phyloP scores from a whole-genome alignment of 2,888 invertebrate genomes.

The Scaptomyza cyrtandrae region DNA sequence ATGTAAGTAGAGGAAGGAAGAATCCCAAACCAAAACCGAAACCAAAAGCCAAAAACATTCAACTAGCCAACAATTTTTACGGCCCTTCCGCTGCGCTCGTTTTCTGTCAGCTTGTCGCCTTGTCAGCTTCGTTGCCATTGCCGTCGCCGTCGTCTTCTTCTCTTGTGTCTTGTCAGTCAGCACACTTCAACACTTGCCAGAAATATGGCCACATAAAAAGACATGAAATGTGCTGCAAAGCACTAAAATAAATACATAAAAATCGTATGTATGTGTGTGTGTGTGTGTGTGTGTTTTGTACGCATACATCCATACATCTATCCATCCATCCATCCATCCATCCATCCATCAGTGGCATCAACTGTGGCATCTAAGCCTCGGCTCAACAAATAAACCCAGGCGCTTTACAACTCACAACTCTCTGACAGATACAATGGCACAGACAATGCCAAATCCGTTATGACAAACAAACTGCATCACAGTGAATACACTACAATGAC shows the following conservation, averaged over 20 bases:
- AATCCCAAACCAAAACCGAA: conserved; percentile 3
- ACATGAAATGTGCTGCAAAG: conserved; percentile 57
- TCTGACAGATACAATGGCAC: conserved; percentile 16
- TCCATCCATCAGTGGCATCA: conserved; percentile 2
- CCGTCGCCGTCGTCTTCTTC: neutral
- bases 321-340: neutral
- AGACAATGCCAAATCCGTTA: conserved; percentile 36
- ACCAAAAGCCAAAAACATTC: conserved; percentile 1
- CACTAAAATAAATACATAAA: conserved; percentile 48
- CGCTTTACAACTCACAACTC: conserved; percentile 37
- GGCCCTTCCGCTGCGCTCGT: conserved; percentile 41
- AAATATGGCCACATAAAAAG: conserved; percentile 74
- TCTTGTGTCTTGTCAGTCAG: conserved; percentile 29
- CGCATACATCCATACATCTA: neutral
- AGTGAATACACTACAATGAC: conserved; percentile 26
- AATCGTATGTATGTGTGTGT: conserved; percentile 16
- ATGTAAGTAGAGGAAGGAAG: conserved; percentile 2
- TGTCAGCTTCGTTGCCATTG: conserved; percentile 6
- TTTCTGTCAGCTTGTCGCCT: conserved; percentile 35
- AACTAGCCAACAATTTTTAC: conserved; percentile 58
- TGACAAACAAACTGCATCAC: conserved; percentile 39
- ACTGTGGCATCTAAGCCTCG: conserved; percentile 48
- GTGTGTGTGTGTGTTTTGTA: neutral
- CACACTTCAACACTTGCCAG: conserved; percentile 67
- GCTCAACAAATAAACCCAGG: conserved; percentile 70